Evolutionary conservation across 2,113 vertebrate species (phyloP), one percentile per base, ranked within the genome.

Genomic region (Thalassoma bifasciatum): DNA sequence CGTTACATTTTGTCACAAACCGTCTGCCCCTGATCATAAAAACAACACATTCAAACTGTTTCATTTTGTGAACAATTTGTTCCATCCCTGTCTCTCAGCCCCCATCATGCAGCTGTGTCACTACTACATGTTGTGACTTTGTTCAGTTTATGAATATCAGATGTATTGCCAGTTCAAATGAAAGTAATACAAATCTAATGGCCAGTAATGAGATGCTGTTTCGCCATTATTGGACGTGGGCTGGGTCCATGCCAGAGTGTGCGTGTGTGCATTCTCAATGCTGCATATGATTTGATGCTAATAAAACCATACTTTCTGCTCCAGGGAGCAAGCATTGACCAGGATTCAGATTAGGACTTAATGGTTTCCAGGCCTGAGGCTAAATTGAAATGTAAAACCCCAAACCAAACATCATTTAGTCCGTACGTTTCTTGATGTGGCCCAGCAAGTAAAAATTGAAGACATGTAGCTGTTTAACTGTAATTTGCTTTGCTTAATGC

Each of bases 151-250:
- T 95, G 93, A 96, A 96, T 95, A 94, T 94, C 95, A 97, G 95
- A 98, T 95, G 92, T 95, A 97, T 96, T 94, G 94, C 95, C 93
- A 88, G 92, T 96, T 95, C 95, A 97, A 95, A 97, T 97, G 94
- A 95, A 95, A 95, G 93, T 97, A 97, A 97, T 96, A 96, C 94
- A 95, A 96, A 96, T 95, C 94, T 98, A 97, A 98, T 97, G 96
- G 97, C 94, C 95, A 94, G 93, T 98, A 98, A 98, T 98, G 95
- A 97, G 96, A 94, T 94, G 96, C 95, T 96, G 96, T 95, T 96
- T 96, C 94, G 92, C 95, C 93, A 94, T 97, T 96, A 97, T 87
- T 94, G 94, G 95, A 95, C 92, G 79, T 92, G 94, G 94, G 94
- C 94, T 93, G 94, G 93, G 95, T 95, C 59, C 49, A 7, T 60